These are phyloP conservation scores for Chionomys nivalis DNA, from an alignment of 2,113 vertebrate species.

Conservation along the genomic window DNA sequence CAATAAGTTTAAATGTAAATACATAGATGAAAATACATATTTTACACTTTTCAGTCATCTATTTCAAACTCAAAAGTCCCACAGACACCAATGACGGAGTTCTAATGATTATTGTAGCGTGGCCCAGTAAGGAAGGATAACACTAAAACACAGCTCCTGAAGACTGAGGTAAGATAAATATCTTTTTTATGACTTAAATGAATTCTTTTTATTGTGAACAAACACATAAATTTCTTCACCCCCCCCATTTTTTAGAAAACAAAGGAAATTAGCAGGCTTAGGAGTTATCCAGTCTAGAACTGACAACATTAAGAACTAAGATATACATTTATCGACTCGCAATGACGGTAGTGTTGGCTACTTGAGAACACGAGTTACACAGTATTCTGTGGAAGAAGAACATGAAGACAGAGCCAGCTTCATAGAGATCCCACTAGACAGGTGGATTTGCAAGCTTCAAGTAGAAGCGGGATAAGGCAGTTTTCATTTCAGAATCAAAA, in stretches of 20 bases:
- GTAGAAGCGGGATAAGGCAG: slow-evolving; percentile 91
- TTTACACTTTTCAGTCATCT: background rate
- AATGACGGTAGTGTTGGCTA: slow-evolving; percentile 90
- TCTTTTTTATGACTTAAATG: slow-evolving; percentile 46
- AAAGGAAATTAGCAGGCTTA: slow-evolving; percentile 89
- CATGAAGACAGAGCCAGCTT: slow-evolving; percentile 91
- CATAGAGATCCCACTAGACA: slow-evolving; percentile 92
- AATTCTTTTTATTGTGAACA: slow-evolving; percentile 92
- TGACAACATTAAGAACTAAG: slow-evolving; percentile 90
- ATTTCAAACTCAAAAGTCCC: background rate
- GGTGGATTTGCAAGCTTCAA: slow-evolving; percentile 92
- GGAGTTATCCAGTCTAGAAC: slow-evolving; percentile 90
- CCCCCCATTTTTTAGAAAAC: slow-evolving; percentile 86
- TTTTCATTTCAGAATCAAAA: slow-evolving; percentile 91
- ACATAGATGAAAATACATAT: background rate
- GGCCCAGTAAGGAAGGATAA: background rate
- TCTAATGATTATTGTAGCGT: background rate
- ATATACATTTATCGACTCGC: slow-evolving; percentile 90
- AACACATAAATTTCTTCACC: slow-evolving; percentile 89
- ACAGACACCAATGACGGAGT: background rate
- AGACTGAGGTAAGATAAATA: background rate
- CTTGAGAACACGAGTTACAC: slow-evolving; percentile 91
- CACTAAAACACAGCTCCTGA: background rate
- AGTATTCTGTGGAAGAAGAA: slow-evolving; percentile 89
- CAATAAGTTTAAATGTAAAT: background rate